Percentiles rank a stretch among this genome's conserved stretches.
Evolutionary conservation across 2,888 invertebrate genomes (phyloP).

Genomic region (Bedellia somnulentella): DNA sequence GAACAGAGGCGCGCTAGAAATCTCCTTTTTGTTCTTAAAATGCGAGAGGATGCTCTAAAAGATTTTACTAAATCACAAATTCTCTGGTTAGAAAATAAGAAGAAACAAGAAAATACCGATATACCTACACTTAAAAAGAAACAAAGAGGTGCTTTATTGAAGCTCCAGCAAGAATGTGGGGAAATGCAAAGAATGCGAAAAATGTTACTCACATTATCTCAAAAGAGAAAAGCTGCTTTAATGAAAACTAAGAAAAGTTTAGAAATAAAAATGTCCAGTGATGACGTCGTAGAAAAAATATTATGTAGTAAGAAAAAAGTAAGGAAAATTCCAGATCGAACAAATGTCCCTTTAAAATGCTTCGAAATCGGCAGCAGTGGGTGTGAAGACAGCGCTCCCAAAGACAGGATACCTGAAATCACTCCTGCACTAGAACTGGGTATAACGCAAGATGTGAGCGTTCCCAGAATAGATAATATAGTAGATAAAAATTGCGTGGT

Average conservation of each 20-base stretch:
- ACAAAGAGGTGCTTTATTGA: conserved; percentile 65
- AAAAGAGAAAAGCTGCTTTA: conserved; percentile 40
- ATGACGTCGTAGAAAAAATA: conserved; percentile 36
- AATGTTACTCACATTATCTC: conserved; percentile 38
- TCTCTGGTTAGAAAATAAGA: conserved; percentile 48
- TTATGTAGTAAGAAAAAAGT: conserved; percentile 37
- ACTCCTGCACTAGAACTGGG: too few relatives aligned
- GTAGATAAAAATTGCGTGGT: conserved; percentile 32
- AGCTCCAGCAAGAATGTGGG: conserved; percentile 68
- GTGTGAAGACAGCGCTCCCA: neutral
- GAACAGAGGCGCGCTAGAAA: conserved; percentile 52
- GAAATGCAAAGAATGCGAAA: conserved; percentile 65
- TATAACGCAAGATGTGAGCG: too few relatives aligned
- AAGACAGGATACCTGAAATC: too few relatives aligned
- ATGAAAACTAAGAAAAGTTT: conserved; percentile 48
- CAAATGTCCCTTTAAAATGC: neutral
- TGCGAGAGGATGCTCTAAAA: conserved; percentile 50
- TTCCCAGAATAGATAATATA: too few relatives aligned
- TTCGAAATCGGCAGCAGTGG: neutral
- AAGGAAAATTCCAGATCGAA: too few relatives aligned
- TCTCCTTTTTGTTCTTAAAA: conserved; percentile 44
- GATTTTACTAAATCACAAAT: conserved; percentile 54
- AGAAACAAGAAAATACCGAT: conserved; percentile 44
- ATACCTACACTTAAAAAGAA: conserved; percentile 64
- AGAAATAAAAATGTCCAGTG: conserved; percentile 35